Evolutionary conservation across 1,140 invertebrate genomes (phyloP).

Genomic region (Asbolus verrucosus): DNA sequence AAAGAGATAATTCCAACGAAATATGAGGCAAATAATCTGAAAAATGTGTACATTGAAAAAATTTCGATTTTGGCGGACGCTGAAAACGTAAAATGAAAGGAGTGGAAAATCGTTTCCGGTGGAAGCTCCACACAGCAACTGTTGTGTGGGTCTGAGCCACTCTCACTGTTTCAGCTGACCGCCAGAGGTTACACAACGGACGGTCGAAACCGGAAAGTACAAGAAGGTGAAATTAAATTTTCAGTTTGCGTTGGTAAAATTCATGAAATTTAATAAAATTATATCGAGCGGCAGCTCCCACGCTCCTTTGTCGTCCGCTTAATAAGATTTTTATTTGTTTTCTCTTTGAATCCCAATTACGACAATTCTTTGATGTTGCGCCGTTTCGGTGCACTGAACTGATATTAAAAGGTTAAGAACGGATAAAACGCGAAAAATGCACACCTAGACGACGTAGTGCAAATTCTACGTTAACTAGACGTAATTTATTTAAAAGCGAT

Average conservation of each 20-base stretch:
- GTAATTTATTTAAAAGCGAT: conserved; percentile 1
- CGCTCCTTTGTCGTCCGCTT: conserved; percentile 16
- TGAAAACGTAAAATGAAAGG: too few relatives aligned
- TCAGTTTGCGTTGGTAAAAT: conserved; percentile 5
- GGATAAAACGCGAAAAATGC: background rate
- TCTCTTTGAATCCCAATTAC: conserved; percentile 30
- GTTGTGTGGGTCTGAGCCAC: too few relatives aligned
- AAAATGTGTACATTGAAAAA: too few relatives aligned
- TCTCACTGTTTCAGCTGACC: too few relatives aligned
- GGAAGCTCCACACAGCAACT: too few relatives aligned
- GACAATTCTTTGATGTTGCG: conserved; percentile 15
- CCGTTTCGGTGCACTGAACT: conserved; percentile 7
- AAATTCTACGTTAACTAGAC: background rate
- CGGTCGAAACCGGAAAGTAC: background rate
- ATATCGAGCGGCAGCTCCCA: conserved; percentile 7
- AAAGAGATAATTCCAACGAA: too few relatives aligned
- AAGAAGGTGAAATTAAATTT: background rate
- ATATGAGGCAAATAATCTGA: too few relatives aligned
- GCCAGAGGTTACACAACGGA: too few relatives aligned
- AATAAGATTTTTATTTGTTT: conserved; percentile 39
- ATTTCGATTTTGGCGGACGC: too few relatives aligned
- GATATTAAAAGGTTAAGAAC: background rate
- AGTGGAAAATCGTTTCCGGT: too few relatives aligned
- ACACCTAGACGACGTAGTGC: background rate
- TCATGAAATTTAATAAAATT: conserved; percentile 37